Evolutionary conservation across 2,888 invertebrate species (phyloP).

Genomic region (Ophion costatus): DNA sequence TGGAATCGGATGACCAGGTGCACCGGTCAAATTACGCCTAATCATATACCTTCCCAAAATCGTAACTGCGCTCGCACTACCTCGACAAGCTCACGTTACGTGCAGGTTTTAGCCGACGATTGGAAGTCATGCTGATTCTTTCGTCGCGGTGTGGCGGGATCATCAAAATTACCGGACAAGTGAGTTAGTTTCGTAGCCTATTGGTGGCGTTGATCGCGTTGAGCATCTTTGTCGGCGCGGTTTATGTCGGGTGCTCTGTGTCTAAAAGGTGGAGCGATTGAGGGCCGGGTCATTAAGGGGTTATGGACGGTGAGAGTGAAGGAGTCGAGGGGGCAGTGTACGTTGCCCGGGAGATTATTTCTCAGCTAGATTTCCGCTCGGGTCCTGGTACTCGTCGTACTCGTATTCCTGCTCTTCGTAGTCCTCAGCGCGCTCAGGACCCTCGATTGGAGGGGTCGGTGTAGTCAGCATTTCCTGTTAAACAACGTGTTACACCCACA

Average conservation of each 20-base stretch:
- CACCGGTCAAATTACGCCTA: too few relatives aligned
- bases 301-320: conserved; percentile 60
- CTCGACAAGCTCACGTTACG: not conserved
- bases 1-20: too few relatives aligned
- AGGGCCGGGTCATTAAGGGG: conserved; percentile 20
- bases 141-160: conserved; percentile 20
- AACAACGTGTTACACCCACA: conserved; percentile 70
- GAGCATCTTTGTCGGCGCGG: conserved; percentile 68
- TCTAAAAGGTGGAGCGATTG: not conserved
- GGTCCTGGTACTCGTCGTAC: conserved; percentile 86
- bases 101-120: conserved; percentile 25
- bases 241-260: conserved; percentile 68
- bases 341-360: conserved; percentile 74
- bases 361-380: conserved; percentile 81
- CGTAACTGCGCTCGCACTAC: not conserved
- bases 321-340: conserved; percentile 75
- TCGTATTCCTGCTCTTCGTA: conserved; percentile 85
- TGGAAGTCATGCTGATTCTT: not conserved
- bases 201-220: conserved; percentile 42
- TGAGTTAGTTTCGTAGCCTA: conserved; percentile 65
- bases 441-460: conserved; percentile 85
- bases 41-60: too few relatives aligned
- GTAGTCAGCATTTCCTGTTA: conserved; percentile 80
- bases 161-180: conserved; percentile 66
- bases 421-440: conserved; percentile 86